Percentiles rank a stretch among this genome's conserved stretches.
These are phyloP conservation scores for Octodonta nipae DNA, from an alignment of 2,888 invertebrate species.

Conservation along the genomic window DNA sequence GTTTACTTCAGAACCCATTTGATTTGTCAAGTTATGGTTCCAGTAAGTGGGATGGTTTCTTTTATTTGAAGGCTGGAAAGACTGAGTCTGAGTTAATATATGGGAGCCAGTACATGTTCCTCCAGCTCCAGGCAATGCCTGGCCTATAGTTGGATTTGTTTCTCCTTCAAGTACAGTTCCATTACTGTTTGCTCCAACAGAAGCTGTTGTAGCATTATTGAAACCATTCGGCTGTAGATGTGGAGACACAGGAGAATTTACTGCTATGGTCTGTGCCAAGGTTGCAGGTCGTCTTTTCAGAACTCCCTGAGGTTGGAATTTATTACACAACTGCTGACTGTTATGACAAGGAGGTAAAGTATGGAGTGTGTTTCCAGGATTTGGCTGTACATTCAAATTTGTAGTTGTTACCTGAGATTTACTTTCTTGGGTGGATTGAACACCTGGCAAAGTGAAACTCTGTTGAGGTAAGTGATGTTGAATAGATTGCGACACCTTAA, in stretches of 20 bases:
- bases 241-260: conserved; percentile 38
- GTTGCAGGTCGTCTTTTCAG: conserved; percentile 24
- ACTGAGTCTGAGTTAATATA: conserved; percentile 84
- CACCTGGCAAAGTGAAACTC: conserved; percentile 39
- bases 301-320: conserved; percentile 20
- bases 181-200: conserved; percentile 17
- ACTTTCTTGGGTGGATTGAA: conserved; percentile 27
- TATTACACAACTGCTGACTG: conserved; percentile 26
- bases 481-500: conserved; percentile 43
- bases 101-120: conserved; percentile 80
- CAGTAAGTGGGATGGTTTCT: conserved; percentile 53
- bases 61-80: conserved; percentile 63
- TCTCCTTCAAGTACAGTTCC: conserved; percentile 20
- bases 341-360: conserved; percentile 20
- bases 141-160: conserved; percentile 23
- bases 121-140: conserved; percentile 36
- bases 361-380: conserved; percentile 21
- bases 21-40: conserved; percentile 32
- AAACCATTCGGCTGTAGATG: conserved; percentile 41
- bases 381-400: conserved; percentile 19
- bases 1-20: conserved; percentile 35
- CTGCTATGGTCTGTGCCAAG: conserved; percentile 19
- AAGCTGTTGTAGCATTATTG: conserved; percentile 18
- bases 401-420: conserved; percentile 25
- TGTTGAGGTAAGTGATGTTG: conserved; percentile 59